These are phyloP conservation scores for Mustelus asterias DNA, from an alignment of 2,113 vertebrate genomes.

Conservation along the genomic window DNA sequence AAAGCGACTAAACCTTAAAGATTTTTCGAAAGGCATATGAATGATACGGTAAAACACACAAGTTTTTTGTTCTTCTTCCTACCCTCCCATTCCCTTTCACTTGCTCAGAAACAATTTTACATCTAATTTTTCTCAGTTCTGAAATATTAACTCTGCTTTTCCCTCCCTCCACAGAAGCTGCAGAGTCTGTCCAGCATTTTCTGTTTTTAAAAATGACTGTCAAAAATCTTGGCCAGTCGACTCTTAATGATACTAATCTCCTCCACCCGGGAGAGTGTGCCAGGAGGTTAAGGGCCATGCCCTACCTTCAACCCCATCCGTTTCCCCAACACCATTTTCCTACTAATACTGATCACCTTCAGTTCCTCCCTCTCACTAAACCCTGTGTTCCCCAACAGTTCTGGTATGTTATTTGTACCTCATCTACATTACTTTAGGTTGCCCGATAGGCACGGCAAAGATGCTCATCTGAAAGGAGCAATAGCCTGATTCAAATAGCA, in stretches of 20 bases:
- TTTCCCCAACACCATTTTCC: no score
- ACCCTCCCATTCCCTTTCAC: no score
- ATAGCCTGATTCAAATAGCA: background rate
- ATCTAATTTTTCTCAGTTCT: background rate
- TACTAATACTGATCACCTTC: no score
- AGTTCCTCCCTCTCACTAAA: no score
- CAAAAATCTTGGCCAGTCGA: background rate
- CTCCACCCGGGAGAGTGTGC: background rate
- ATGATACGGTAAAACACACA: conserved; percentile 9
- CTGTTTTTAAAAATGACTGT: background rate
- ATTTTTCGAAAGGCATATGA: background rate
- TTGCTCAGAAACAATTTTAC: background rate
- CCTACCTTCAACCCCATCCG: no score
- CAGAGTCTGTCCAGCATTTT: background rate
- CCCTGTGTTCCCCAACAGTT: no score
- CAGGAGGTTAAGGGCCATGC: background rate
- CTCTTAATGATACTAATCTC: background rate
- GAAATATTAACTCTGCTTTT: background rate
- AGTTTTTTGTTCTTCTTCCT: background rate
- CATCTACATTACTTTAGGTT: background rate
- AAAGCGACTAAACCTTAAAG: background rate
- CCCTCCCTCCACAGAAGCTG: background rate
- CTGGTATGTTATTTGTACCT: no score
- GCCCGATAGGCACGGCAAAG: background rate
- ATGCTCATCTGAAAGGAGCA: background rate